phyloP scores from a whole-genome alignment of 2,113 vertebrate genomes.

The Labeo catla region DNA sequence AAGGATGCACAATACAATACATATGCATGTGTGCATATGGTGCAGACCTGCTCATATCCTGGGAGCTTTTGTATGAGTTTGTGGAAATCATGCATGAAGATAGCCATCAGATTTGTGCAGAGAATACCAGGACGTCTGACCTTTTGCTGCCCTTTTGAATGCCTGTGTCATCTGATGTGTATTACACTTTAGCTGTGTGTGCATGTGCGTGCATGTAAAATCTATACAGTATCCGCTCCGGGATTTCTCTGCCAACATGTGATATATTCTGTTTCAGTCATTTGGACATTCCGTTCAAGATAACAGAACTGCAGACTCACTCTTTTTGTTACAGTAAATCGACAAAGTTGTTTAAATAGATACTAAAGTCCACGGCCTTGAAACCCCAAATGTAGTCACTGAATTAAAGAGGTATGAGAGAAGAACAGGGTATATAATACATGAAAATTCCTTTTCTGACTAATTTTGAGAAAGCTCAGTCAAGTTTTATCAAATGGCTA shows the following conservation, averaged over 20 bases:
- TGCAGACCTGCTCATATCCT: background rate
- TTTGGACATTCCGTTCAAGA: background rate
- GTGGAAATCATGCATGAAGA: background rate
- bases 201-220: background rate
- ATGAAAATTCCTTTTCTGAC: background rate
- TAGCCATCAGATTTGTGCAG: slow-evolving; percentile 12
- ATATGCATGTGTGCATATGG: background rate
- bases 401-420: background rate
- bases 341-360: background rate
- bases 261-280: slow-evolving; percentile 5
- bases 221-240: background rate
- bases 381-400: background rate
- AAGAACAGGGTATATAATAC: background rate
- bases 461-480: background rate
- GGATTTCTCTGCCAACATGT: background rate
- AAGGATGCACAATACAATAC: background rate
- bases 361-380: background rate
- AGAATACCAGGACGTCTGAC: slow-evolving; percentile 19
- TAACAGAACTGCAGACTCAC: background rate
- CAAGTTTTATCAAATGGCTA: background rate
- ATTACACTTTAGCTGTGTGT: background rate
- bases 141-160: background rate
- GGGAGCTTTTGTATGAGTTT: slow-evolving; percentile 19
- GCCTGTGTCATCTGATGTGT: background rate
- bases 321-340: background rate